Evolutionary conservation across 1,140 invertebrate genomes (phyloP), one percentile per base, ranked within the genome.

Genomic region (Leptinotarsa texana): DNA sequence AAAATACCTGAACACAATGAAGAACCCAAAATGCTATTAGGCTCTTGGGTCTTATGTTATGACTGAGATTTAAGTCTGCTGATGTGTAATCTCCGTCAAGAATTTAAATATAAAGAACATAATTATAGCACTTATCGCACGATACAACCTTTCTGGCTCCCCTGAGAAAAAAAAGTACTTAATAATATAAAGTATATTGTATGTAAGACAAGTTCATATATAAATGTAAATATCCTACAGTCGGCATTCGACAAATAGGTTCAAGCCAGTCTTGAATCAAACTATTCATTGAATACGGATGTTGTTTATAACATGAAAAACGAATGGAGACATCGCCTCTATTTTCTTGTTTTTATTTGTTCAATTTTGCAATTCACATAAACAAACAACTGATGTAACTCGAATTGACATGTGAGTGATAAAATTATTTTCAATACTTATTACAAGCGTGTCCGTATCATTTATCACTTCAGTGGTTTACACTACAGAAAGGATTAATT

Each of bases 1-100:
- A 57, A 57, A 57, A 57, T 57, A 57, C 51, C 51, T 57, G 51
- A 57, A 57, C 51, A 57, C 51, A 57, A 57, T 57, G 51, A 57
- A 17, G 51, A 18, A 57, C 51, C 51, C 51, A 57, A 57, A 57
- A 57, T 57, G 51, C 51, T 57, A 57, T 57, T 57, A 57, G 4
- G 51, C n/a, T 57, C 51, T 57, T 57, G 13, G 33, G 51, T 18
- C 51, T 18, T 5, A 2, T 57, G 13, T 57, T 57, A 17, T 57
- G 51, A 57, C 51, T 57, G 51, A 57, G 17, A 57, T 57, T 57
- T 15, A n/a, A 57, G n/a, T 57, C 51, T 18, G n/a, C n/a, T 57
- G 51, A 57, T 57, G 51, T 57, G 15, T 57, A 57, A 57, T 57
- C 51, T 57, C 51, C 51, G n/a, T 57, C 13, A 57, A 18, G 15